These are phyloP conservation scores for Drosophila aff. DNA, from an alignment of 1,140 invertebrate species.

Conservation along the genomic window DNA sequence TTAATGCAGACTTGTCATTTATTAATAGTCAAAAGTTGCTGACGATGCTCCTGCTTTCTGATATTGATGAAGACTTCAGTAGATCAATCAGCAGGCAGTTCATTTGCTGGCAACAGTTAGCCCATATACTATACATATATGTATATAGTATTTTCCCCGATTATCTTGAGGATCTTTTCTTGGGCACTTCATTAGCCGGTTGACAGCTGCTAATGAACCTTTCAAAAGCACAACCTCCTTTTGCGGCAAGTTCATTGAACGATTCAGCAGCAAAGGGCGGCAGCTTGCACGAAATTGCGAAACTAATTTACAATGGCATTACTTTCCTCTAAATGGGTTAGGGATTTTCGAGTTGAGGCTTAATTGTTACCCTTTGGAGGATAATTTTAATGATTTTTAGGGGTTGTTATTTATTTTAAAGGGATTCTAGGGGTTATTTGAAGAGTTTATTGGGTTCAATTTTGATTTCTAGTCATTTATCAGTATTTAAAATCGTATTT, in stretches of 20 bases:
- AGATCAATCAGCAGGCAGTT: conserved; percentile 70
- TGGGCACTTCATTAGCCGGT: conserved; percentile 60
- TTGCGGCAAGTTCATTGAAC: conserved; percentile 70
- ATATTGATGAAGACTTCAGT: conserved; percentile 57
- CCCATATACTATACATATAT: conserved; percentile 61
- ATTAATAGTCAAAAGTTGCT: conserved; percentile 68
- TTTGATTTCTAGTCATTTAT: not conserved
- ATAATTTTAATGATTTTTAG: not conserved
- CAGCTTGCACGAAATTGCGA: conserved; percentile 71
- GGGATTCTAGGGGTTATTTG: not conserved
- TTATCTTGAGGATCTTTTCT: conserved; percentile 51
- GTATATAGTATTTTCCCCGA: conserved; percentile 13
- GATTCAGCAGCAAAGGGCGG: conserved; percentile 16
- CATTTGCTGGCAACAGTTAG: conserved; percentile 63
- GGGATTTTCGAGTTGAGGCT: not conserved
- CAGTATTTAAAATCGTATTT: not conserved
- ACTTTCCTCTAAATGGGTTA: conserved; percentile 63
- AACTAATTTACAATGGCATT: conserved; percentile 77
- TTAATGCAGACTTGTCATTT: conserved; percentile 71
- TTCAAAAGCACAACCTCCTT: conserved; percentile 26
- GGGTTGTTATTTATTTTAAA: not conserved
- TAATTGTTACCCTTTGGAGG: conserved; percentile 13
- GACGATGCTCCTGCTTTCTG: conserved; percentile 12
- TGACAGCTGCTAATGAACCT: conserved; percentile 75
- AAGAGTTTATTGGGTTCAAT: not conserved